Conservation (phyloP, 2,888 invertebrate species). For the Protodeltote pygarga region DNA sequence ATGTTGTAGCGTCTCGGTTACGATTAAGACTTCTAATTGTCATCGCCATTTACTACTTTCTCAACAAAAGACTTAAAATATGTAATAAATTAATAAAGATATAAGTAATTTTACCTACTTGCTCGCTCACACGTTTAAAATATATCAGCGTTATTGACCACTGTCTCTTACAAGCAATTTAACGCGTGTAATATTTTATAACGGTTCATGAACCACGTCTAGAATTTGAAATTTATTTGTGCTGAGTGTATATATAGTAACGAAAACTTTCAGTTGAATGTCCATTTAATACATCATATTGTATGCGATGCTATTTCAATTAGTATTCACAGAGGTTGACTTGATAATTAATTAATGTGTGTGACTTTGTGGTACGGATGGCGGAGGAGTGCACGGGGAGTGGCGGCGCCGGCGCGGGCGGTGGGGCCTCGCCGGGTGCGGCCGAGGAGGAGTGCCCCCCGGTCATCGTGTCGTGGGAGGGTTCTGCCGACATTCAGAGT, state of each 20-base stretch:
- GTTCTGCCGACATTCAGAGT: slow-evolving; percentile 89
- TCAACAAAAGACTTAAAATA: too few species aligned
- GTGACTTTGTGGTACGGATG: slow-evolving; percentile 72
- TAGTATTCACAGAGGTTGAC: slow-evolving; percentile 57
- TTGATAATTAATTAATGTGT: slow-evolving; percentile 66
- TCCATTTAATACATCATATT: slow-evolving; percentile 26
- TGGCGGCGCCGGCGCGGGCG: slow-evolving; percentile 41
- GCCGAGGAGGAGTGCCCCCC: slow-evolving; percentile 85
- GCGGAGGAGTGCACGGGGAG: slow-evolving; percentile 75
- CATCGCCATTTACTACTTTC: neutral
- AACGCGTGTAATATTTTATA: slow-evolving; percentile 11
- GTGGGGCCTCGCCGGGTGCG: slow-evolving; percentile 48
- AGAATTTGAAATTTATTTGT: slow-evolving; percentile 15
- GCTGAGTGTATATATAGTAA: neutral
- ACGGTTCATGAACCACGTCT: slow-evolving; percentile 1
- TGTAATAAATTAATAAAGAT: too few species aligned
- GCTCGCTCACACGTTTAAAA: slow-evolving; percentile 5
- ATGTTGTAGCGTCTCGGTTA: slow-evolving; percentile 20
- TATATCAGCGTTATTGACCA: slow-evolving; percentile 12
- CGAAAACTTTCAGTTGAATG: slow-evolving; percentile 13
- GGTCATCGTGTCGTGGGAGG: slow-evolving; percentile 89
- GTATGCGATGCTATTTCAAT: slow-evolving; percentile 50
- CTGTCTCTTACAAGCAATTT: slow-evolving; percentile 8
- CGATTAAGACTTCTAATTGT: slow-evolving; percentile 1
- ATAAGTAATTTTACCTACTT: too few species aligned